These are phyloP conservation scores for Epizoanthus rinbou DNA, from an alignment of 92 coral and sea anemone species.

Conservation along the genomic window DNA sequence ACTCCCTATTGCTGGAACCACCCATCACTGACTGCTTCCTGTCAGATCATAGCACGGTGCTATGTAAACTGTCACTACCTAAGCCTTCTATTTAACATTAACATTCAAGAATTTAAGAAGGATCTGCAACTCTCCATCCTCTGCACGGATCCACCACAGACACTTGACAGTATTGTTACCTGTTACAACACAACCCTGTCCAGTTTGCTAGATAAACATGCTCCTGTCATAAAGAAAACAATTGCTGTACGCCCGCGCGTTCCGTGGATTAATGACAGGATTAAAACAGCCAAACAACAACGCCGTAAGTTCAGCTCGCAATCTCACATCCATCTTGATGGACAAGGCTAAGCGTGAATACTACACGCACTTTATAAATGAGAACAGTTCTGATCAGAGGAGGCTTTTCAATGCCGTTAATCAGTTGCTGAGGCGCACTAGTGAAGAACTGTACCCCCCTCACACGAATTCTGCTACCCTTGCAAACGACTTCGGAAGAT, in stretches of 20 bases:
- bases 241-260: constrained; percentile 26
- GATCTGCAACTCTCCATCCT: constrained; percentile 4
- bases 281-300: constrained; percentile 40
- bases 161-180: not conserved
- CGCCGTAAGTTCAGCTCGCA: constrained; percentile 28
- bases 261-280: constrained; percentile 33
- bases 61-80: constrained; percentile 19
- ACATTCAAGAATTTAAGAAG: not conserved
- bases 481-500: too few species aligned
- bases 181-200: constrained; percentile 10
- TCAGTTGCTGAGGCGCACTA: not conserved
- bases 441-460: constrained; percentile 16
- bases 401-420: constrained; percentile 37
- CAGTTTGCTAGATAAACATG: constrained; percentile 37
- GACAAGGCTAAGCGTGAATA: constrained; percentile 37
- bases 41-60: constrained; percentile 42
- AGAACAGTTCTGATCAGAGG: constrained; percentile 42
- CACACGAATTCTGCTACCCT: not conserved
- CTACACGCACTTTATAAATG: constrained; percentile 31
- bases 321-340: constrained; percentile 20
- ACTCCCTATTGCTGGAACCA: not conserved
- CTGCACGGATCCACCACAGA: constrained; percentile 4
- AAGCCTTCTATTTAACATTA: constrained; percentile 10
- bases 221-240: constrained; percentile 32
- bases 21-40: constrained; percentile 20